Base-by-base conservation (phyloP, 2,113 vertebrate species). In the Mesocricetus auratus region DNA sequence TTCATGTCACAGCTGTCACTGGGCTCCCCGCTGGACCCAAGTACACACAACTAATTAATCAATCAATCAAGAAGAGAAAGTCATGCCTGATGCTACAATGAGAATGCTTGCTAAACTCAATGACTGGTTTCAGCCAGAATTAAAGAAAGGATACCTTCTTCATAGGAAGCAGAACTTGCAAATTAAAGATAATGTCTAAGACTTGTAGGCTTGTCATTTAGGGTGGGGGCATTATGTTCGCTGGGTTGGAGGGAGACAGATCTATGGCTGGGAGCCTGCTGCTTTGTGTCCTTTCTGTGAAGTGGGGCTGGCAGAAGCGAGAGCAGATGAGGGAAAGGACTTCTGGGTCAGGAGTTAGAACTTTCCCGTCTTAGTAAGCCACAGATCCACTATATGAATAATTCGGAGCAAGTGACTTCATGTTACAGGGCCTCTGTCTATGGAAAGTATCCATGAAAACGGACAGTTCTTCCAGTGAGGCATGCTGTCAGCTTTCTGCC, bases 41-140 rank as follows among this genome's bases (percentile, higher is more conserved):
- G 86, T 94, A 94, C 91, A 98, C 92, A 94, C 64, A 97, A 97
- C 96, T 97, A 97, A 98, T 98, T 97, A 97, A 98, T 98, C 96
- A 97, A 96, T 98, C 97, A 97, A 95, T 96, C 95, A 94, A 85
- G 89, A 71, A 89, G 90, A 95, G 82, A 98, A 90, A 95, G 79
- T 83, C 94, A 95, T 95, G 92, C 79, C 89, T 91, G 94, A 96
- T 91, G 58, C 86, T 90, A 66, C 89, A 87, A 15, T 58, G 83
- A 93, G 89, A 94, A 83, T 53, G 60, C 94, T 97, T 75, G 66
- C 69, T 95, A 88, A 94, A 93, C 56, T 77, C 93, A 83, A 82
- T 53, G 87, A 87, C 75, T 87, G 56, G 33, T 92, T 95, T 92
- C 19, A 50, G 71, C 36, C 62, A 12, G 66, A 78, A 87, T 60